Conservation (phyloP, 2,888 invertebrate genomes). For the Autographa pulchrina region DNA sequence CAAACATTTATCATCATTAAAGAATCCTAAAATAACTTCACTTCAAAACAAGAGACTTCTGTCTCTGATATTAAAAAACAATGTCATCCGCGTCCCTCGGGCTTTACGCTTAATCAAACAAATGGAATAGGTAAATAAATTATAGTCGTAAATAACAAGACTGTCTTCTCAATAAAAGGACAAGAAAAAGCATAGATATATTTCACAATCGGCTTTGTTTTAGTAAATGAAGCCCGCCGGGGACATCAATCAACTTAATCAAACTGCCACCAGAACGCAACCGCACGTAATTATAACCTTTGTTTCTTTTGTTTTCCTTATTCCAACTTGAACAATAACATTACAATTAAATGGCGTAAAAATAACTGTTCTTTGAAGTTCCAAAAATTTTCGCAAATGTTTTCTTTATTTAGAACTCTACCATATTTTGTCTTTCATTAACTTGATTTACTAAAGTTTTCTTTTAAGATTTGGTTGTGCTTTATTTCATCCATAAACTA, state of each 20-base stretch:
- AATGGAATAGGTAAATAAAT: slow-evolving; percentile 64
- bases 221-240: slow-evolving; percentile 64
- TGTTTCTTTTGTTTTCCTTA: slow-evolving; percentile 36
- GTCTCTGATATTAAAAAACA: slow-evolving; percentile 38
- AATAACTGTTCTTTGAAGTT: slow-evolving; percentile 2
- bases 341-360: slow-evolving; percentile 25
- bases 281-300: slow-evolving; percentile 62
- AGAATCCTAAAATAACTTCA: slow-evolving; percentile 20
- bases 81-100: slow-evolving; percentile 32
- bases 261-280: slow-evolving; percentile 59
- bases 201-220: slow-evolving; percentile 65
- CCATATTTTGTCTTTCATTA: too few species aligned
- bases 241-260: slow-evolving; percentile 72
- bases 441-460: too few species aligned
- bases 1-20: slow-evolving; percentile 29
- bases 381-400: not conserved
- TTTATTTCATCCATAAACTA: too few species aligned
- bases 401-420: not conserved
- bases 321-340: slow-evolving; percentile 34
- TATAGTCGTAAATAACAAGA: slow-evolving; percentile 58
- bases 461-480: too few species aligned
- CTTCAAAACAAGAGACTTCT: slow-evolving; percentile 24
- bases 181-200: slow-evolving; percentile 49
- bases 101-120: slow-evolving; percentile 50
- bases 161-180: slow-evolving; percentile 52